Evolutionary conservation across 2,113 vertebrate genomes (phyloP), one percentile per base, ranked within the genome.

Genomic region (Pipra filicauda): DNA sequence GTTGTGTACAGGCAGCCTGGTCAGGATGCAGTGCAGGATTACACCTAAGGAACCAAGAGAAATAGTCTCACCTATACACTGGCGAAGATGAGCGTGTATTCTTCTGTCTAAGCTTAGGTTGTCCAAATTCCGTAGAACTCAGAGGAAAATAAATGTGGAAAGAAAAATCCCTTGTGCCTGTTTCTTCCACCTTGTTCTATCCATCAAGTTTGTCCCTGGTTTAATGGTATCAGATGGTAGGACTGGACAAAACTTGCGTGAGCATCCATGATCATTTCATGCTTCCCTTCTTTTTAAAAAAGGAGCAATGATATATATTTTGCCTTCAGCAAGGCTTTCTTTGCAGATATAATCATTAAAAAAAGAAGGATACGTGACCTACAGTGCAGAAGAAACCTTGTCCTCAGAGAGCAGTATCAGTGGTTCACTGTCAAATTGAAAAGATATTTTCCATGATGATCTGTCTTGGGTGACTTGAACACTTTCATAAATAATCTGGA

Each of bases 21-120:
- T 18, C n/a, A 4, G 51, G 8, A 22, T 1, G 2, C 1, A 9
- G 23, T 7, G 48, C 26, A 6, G 54, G 12, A 4, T 24, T 24
- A 18, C 44, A 18, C 27, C 57, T 3, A 2, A 20, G n/a, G 46
- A 49, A 43, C 41, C 14, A 0, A 18, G 21, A 69, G 83, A 73
- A 59, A 28, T 0, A 0, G 37, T 8, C 24, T 46, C 19, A 7
- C 5, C 6, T 15, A 6, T 0, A 0, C 1, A 0, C 33, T 30
- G 17, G 23, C 20, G 44, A 31, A 82, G 6, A 5, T 6, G 16
- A 28, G 49, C 33, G 14, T 2, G 2, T 28, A 7, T 9, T 48
- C 28, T 72, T 51, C 52, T 58, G 11, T 14, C 41, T 58, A 14
- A 43, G 37, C 12, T 27, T 10, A 16, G 15, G 35, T 46, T 49